These are phyloP conservation scores for Conus betulinus DNA, from an alignment of 1,140 invertebrate genomes.

Conservation along the genomic window DNA sequence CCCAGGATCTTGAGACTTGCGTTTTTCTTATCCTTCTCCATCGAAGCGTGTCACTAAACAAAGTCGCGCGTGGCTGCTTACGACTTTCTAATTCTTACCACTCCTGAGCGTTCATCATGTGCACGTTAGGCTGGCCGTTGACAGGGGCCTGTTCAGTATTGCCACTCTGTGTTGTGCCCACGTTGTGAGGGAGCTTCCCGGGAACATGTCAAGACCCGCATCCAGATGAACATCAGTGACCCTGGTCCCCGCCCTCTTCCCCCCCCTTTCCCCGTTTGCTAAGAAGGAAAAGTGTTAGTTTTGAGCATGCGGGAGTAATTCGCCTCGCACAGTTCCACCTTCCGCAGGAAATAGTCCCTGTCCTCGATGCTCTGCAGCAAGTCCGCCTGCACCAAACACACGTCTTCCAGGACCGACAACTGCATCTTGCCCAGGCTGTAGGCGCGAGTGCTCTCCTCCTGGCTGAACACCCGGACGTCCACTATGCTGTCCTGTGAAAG, in stretches of 20 bases:
- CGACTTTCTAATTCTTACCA: no score
- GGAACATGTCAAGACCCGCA: no score
- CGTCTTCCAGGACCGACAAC: slow-evolving; percentile 61
- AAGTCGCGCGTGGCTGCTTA: no score
- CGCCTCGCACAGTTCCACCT: slow-evolving; percentile 64
- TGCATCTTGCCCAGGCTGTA: slow-evolving; percentile 56
- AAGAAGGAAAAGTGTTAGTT: slow-evolving; percentile 23
- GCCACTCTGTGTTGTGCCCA: no score
- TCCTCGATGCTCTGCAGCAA: slow-evolving; percentile 66
- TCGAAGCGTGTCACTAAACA: background rate
- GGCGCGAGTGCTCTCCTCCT: slow-evolving; percentile 40
- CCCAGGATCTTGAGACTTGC: background rate
- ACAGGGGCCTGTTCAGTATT: no score
- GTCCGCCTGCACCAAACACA: slow-evolving; percentile 69
- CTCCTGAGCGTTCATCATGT: no score
- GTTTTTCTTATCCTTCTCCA: background rate
- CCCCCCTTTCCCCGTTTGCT: background rate
- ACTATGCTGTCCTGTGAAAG: slow-evolving; percentile 67
- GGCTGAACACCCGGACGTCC: slow-evolving; percentile 65
- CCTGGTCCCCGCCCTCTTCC: background rate
- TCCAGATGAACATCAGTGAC: no score
- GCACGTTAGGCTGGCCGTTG: no score
- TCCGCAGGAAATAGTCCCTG: slow-evolving; percentile 67
- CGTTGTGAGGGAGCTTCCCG: no score
- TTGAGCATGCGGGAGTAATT: slow-evolving; percentile 63